Percentiles rank a stretch among this genome's conserved stretches.
These are phyloP conservation scores for Eilema griseolum DNA, from an alignment of 2,888 invertebrate species.

Conservation along the genomic window DNA sequence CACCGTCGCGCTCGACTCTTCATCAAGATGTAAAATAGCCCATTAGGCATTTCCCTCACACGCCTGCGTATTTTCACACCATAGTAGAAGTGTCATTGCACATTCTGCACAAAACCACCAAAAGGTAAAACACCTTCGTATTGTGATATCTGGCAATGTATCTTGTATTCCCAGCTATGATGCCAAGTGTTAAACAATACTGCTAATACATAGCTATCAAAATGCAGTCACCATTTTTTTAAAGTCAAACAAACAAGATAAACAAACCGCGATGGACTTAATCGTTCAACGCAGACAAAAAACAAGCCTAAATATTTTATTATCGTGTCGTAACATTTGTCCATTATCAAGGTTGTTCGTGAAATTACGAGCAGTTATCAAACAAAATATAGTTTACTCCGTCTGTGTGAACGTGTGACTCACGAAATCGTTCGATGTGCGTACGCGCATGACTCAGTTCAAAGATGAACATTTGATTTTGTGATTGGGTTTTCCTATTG, in stretches of 20 bases:
- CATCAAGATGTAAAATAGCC: no score
- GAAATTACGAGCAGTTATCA: constrained; percentile 63
- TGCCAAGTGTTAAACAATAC: no score
- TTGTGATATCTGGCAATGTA: no score
- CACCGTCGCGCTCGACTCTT: no score
- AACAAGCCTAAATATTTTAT: neutral
- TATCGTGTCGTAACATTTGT: constrained; percentile 26
- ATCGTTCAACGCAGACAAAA: constrained; percentile 13
- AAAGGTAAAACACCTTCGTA: no score
- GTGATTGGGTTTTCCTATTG: constrained; percentile 15
- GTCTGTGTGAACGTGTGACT: constrained; percentile 66
- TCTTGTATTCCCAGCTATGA: no score
- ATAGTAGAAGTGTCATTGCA: no score
- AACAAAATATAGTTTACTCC: constrained; percentile 52
- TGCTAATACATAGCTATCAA: neutral
- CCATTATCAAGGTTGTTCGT: constrained; percentile 52
- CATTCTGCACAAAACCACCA: no score
- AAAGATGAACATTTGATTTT: constrained; percentile 10
- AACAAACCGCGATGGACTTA: neutral
- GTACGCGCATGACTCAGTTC: constrained; percentile 22
- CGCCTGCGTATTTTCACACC: no score
- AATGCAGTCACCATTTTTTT: neutral
- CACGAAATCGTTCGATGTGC: constrained; percentile 46
- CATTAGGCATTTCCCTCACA: no score
- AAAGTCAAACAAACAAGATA: neutral